Conservation (phyloP, 2,797 vertebrate genomes). For the Anabacerthia variegaticeps region DNA sequence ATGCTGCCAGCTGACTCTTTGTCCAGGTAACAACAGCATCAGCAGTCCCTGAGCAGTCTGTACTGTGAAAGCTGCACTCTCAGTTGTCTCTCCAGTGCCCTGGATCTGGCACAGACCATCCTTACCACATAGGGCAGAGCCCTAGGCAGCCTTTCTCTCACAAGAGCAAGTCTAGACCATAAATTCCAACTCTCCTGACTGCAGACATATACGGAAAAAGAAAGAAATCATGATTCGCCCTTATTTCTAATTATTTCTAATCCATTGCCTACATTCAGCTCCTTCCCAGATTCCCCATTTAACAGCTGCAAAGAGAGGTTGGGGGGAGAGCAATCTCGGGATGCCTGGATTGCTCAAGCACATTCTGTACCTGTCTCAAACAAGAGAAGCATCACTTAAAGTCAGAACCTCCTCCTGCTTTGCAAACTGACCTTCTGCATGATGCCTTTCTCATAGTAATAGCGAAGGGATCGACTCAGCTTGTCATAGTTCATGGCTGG, state of each 20-base stretch:
- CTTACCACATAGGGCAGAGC: background rate
- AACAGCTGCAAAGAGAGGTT: background rate
- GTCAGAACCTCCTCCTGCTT: background rate
- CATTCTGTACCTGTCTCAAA: background rate
- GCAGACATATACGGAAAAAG: background rate
- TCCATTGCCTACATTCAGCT: background rate
- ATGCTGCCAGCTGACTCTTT: background rate
- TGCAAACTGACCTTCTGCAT: constrained; percentile 93
- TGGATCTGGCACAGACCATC: background rate
- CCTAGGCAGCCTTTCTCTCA: background rate
- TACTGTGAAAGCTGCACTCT: background rate
- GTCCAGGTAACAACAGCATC: background rate
- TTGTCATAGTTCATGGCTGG: constrained; percentile 99
- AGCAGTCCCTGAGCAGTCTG: background rate
- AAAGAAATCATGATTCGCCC: background rate
- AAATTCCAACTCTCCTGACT: background rate
- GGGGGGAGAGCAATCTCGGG: background rate
- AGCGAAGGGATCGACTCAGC: constrained; percentile 94
- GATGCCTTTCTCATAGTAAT: constrained; percentile 98
- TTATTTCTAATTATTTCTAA: background rate
- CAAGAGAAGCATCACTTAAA: background rate
- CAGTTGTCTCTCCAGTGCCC: background rate
- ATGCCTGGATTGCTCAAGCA: background rate
- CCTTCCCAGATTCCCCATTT: background rate
- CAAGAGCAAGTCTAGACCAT: background rate